A percentile compares a stretch with the other conserved stretches of the same genome.
phyloP scores from a whole-genome alignment of 2,113 vertebrate genomes.

The Lathamus discolor region DNA sequence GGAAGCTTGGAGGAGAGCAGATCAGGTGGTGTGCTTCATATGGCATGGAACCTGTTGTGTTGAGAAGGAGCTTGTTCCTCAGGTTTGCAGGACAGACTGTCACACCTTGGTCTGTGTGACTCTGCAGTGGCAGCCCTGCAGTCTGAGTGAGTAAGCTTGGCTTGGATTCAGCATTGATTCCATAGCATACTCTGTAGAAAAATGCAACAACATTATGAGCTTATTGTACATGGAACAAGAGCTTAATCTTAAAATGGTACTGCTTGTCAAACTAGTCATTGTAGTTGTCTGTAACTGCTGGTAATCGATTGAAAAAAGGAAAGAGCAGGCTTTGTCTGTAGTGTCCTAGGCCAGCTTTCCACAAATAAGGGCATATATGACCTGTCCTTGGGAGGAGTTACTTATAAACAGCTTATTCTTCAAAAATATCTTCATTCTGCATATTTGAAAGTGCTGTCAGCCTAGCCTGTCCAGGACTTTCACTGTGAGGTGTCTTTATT shows the following conservation, averaged over 20 bases:
- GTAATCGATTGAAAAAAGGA: neutral
- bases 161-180: neutral
- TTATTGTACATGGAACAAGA: neutral
- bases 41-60: neutral
- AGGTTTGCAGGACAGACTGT: constrained; percentile 9
- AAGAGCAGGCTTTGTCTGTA: neutral
- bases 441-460: neutral
- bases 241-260: neutral
- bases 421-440: neutral
- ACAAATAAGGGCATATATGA: neutral
- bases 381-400: neutral
- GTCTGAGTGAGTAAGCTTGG: neutral
- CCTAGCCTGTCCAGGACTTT: neutral
- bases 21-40: neutral
- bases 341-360: neutral
- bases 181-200: neutral
- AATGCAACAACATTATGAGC: neutral
- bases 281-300: neutral
- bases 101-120: neutral
- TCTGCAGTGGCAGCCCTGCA: neutral
- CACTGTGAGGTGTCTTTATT: neutral
- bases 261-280: neutral
- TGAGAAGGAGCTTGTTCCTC: constrained; percentile 23
- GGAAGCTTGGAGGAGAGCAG: neutral
- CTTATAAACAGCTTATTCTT: neutral